Evolutionary conservation across 2,888 invertebrate genomes (phyloP), one percentile per base, ranked within the genome.

Genomic region (Silvanus unidentatus): DNA sequence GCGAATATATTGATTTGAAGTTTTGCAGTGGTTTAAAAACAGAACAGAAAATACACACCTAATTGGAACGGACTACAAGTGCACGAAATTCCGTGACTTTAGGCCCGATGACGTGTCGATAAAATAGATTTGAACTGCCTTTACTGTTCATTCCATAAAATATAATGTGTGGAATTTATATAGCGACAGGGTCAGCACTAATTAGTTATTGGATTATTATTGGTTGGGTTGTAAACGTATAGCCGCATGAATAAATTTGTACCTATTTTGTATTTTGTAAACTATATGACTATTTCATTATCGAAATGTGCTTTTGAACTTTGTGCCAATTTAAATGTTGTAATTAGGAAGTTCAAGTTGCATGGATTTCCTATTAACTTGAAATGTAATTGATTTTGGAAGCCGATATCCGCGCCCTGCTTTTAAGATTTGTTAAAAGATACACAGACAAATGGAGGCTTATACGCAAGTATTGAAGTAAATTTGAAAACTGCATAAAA

Each of bases 1-100:
- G 51, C 51, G 48, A 45, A 43, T 47, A n/a, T n/a, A 51, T 51
- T 44, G 49, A 51, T 51, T 40, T 10, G 1, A 34, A 36, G 44
- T 35, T 43, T 16, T 40, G 41, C 42, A 45, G 41, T 41, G 47
- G 49, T 16, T 42, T 39, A 46, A 41, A 49, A 49, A 47, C 46
- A 46, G 44, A 41, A 42, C 43, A 42, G 12, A 37, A 42, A 41
- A 42, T 29, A 29, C 43, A 28, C n/a, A n/a, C n/a, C n/a, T 13
- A 39, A 39, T 37, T 37, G 37, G 37, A 37, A 16, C 37, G 37
- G 16, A 37, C 13, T 15, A 37, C 37, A 37, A 37, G 37, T 37
- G 37, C 37, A 8, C 37, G 29, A 14, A 22, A 42, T 36, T 42
- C 27, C 42, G 42, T 42, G 42, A 42, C 42, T 36, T 37, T 37